These are phyloP conservation scores for Sclerurus mexicanus DNA, from an alignment of 2,113 vertebrate genomes.

Conservation along the genomic window DNA sequence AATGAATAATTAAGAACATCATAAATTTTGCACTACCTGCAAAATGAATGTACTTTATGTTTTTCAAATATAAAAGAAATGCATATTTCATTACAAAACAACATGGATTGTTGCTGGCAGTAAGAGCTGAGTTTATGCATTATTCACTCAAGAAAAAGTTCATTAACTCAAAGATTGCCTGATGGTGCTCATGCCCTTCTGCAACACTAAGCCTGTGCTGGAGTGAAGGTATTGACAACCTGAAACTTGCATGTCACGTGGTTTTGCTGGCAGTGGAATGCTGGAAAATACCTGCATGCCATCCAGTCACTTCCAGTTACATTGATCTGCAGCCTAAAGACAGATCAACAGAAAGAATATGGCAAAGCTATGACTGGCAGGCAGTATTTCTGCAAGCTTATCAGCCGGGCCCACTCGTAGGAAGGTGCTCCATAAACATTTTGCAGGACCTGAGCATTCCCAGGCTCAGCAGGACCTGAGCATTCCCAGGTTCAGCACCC, in stretches of 20 bases:
- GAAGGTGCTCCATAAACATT: neutral
- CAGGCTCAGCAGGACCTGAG: neutral
- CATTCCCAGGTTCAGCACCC: neutral
- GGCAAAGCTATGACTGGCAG: neutral
- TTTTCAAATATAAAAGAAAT: conserved; percentile 48
- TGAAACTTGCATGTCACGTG: fast-evolving
- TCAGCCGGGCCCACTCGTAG: neutral
- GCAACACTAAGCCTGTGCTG: neutral
- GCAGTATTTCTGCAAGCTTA: neutral
- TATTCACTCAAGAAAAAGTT: conserved; percentile 14
- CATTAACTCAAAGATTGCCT: neutral
- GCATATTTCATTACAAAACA: conserved; percentile 32
- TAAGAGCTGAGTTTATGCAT: conserved; percentile 18
- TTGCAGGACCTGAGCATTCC: neutral
- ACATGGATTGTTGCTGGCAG: neutral
- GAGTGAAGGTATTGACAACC: neutral
- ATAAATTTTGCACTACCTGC: conserved; percentile 29
- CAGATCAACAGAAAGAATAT: neutral
- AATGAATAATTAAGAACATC: conserved; percentile 26
- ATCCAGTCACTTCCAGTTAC: neutral
- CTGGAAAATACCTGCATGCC: neutral
- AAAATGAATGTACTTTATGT: neutral
- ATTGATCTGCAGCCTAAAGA: neutral
- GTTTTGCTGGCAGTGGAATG: neutral
- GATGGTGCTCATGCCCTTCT: neutral